Conservation (phyloP, 2,797 vertebrate species). For the Hydrophis major region DNA sequence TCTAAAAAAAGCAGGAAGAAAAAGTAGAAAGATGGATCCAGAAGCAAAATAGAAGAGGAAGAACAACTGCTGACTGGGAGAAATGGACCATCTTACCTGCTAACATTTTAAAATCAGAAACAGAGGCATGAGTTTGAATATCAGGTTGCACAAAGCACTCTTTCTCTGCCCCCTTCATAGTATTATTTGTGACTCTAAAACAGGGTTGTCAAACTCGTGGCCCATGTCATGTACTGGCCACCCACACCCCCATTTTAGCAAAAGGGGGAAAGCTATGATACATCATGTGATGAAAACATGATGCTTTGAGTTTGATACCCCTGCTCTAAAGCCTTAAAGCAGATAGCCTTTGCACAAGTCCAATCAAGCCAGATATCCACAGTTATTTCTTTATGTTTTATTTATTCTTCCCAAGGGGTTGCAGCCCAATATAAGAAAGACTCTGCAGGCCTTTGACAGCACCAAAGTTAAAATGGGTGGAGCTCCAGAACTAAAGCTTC, state of each 20-base stretch:
- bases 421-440: not conserved
- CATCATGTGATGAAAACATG: no score
- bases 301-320: no score
- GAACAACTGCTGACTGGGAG: not conserved
- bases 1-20: not conserved
- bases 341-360: not conserved
- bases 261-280: no score
- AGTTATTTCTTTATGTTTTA: not conserved
- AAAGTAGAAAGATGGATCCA: not conserved
- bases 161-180: not conserved
- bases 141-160: not conserved
- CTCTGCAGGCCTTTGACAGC: not conserved
- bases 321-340: not conserved
- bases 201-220: no score
- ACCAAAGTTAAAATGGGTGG: not conserved
- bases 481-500: not conserved
- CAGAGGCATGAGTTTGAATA: not conserved
- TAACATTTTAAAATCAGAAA: not conserved
- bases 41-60: not conserved
- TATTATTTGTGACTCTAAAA: not conserved
- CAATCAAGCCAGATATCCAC: not conserved
- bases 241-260: no score
- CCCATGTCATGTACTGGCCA: no score
- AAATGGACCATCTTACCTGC: not conserved
- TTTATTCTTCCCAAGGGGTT: not conserved